phyloP scores from a whole-genome alignment of 1,140 invertebrate species.

The Penaeus japonicus region DNA sequence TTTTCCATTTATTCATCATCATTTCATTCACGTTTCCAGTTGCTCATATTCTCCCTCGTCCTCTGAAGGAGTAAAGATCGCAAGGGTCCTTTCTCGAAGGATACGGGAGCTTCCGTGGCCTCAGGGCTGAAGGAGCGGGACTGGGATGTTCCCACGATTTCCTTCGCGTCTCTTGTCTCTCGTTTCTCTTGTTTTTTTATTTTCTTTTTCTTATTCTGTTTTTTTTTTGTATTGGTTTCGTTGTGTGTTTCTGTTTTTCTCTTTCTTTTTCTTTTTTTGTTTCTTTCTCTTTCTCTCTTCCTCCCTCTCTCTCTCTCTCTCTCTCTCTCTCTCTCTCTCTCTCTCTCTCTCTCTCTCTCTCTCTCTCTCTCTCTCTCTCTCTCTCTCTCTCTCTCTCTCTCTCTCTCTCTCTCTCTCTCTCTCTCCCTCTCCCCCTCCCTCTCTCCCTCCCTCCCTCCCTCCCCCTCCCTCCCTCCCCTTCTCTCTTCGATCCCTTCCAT shows the following conservation, averaged over 20 bases:
- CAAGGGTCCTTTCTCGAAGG: too few relatives aligned
- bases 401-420: background rate
- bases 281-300: background rate
- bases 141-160: too few relatives aligned
- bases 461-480: background rate
- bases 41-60: too few relatives aligned
- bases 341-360: background rate
- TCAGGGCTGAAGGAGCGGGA: too few relatives aligned
- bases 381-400: background rate
- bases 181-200: background rate
- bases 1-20: too few relatives aligned
- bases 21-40: too few relatives aligned
- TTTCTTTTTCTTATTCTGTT: background rate
- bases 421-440: background rate
- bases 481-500: background rate
- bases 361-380: background rate
- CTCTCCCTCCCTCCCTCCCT: background rate
- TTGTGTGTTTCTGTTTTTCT: background rate
- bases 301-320: background rate
- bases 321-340: background rate
- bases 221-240: background rate
- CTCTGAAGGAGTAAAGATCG: too few relatives aligned
- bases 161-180: background rate
- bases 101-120: too few relatives aligned
- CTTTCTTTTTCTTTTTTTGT: background rate